phyloP scores from a whole-genome alignment of 92 coral and sea anemone genomes.

The Scolanthus callimorphus region DNA sequence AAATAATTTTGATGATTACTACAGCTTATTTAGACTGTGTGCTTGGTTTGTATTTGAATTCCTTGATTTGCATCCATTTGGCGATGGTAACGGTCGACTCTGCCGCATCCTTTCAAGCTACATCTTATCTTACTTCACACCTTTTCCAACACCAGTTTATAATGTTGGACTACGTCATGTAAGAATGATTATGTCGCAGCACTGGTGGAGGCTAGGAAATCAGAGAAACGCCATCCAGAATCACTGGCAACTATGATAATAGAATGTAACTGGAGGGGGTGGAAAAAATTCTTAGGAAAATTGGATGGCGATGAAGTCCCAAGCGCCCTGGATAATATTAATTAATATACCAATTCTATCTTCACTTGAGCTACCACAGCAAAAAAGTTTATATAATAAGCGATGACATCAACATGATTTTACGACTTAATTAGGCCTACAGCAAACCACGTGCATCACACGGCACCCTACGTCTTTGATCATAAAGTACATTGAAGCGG shows the following conservation, averaged over 20 bases:
- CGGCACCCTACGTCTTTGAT: too few relatives aligned
- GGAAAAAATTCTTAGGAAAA: slow-evolving; percentile 44
- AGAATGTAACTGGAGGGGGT: slow-evolving; percentile 69
- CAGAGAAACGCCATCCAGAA: slow-evolving; percentile 36
- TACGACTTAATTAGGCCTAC: too few relatives aligned
- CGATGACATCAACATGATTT: too few relatives aligned
- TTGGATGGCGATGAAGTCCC: too few relatives aligned
- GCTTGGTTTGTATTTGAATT: slow-evolving; percentile 72
- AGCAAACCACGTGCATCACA: too few relatives aligned
- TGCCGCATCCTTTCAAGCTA: slow-evolving; percentile 83
- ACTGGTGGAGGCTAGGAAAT: slow-evolving; percentile 67
- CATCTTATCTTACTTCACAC: slow-evolving; percentile 49
- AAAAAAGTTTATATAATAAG: too few relatives aligned
- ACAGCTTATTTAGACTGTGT: slow-evolving; percentile 58
- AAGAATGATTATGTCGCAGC: slow-evolving; percentile 62
- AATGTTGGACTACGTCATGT: slow-evolving; percentile 70
- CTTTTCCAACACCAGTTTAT: slow-evolving; percentile 89
- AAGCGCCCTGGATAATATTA: too few relatives aligned
- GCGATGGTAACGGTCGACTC: slow-evolving; percentile 89
- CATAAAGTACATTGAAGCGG: too few relatives aligned
- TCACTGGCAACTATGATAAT: slow-evolving; percentile 78
- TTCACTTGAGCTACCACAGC: too few relatives aligned
- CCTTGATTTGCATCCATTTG: too few relatives aligned
- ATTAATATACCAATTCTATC: too few relatives aligned
- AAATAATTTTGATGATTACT: slow-evolving; percentile 9